These are phyloP conservation scores for Arbacia lixula DNA, from an alignment of 53 echinoderm and acorn worm genomes.

Conservation along the genomic window DNA sequence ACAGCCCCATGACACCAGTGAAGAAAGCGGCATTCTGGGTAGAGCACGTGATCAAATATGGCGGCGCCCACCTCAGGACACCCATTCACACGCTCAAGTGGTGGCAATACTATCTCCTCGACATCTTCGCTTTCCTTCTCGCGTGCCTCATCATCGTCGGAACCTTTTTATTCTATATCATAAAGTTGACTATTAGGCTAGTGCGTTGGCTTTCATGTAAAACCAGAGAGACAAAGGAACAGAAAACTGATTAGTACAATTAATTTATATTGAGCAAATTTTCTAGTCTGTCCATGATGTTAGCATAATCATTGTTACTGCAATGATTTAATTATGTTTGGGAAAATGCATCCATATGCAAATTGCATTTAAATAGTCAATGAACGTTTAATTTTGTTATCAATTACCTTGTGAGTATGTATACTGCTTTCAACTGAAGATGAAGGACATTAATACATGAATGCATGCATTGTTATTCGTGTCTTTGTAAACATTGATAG, in stretches of 20 bases:
- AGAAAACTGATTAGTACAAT: neutral
- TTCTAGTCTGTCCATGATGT: too few species aligned
- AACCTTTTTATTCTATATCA: neutral
- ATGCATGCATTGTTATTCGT: too few species aligned
- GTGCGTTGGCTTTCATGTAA: neutral
- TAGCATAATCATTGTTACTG: too few species aligned
- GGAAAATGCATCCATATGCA: too few species aligned
- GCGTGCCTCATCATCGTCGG: neutral
- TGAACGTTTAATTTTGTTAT: too few species aligned
- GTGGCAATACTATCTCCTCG: slow-evolving; percentile 36
- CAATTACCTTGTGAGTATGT: too few species aligned
- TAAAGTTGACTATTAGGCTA: neutral
- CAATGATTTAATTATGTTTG: too few species aligned
- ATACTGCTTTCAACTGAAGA: too few species aligned
- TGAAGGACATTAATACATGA: too few species aligned
- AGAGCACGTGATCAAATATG: slow-evolving; percentile 42
- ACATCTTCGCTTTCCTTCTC: neutral
- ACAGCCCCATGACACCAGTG: slow-evolving; percentile 21
- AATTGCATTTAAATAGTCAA: too few species aligned
- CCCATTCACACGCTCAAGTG: neutral
- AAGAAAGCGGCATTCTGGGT: slow-evolving; percentile 45
- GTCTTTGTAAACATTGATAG: too few species aligned
- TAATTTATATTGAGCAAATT: too few species aligned
- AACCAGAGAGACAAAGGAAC: neutral
- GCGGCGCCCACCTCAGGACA: slow-evolving; percentile 15